A percentile compares a stretch with the other conserved stretches of the same genome.
phyloP scores from a whole-genome alignment of 2,113 vertebrate species.

The Psittacula cyanocephala region DNA sequence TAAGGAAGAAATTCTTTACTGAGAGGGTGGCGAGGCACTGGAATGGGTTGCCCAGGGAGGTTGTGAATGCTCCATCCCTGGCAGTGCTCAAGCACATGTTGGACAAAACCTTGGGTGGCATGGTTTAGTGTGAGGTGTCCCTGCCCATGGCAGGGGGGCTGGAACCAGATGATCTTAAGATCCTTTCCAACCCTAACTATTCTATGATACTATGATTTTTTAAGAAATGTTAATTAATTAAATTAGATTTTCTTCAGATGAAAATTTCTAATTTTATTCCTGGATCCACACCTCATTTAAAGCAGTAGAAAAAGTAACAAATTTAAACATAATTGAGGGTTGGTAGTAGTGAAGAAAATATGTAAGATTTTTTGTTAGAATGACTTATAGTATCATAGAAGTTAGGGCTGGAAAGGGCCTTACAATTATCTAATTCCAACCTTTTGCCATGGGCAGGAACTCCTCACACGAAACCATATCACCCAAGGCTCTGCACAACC shows the following conservation, averaged over 20 bases:
- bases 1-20: too few relatives aligned
- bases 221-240: neutral
- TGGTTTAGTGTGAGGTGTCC: too few relatives aligned
- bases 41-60: too few relatives aligned
- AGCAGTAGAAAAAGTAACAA: neutral
- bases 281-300: neutral
- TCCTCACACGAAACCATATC: neutral
- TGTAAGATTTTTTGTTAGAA: neutral
- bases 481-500: neutral
- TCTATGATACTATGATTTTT: too few relatives aligned
- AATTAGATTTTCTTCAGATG: neutral
- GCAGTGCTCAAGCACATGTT: too few relatives aligned
- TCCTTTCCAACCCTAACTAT: too few relatives aligned
- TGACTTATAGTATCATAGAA: neutral
- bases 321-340: neutral
- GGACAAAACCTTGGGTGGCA: too few relatives aligned
- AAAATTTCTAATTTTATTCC: neutral
- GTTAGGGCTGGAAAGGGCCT: neutral
- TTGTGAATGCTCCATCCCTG: too few relatives aligned
- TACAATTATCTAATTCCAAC: neutral
- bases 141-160: too few relatives aligned
- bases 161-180: too few relatives aligned
- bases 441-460: neutral
- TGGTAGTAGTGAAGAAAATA: neutral
- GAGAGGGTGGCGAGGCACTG: too few relatives aligned